Percentiles rank a stretch among this genome's conserved stretches.
phyloP scores from a whole-genome alignment of 2,113 vertebrate genomes.

The Calyptommatus sinebrachiatus region DNA sequence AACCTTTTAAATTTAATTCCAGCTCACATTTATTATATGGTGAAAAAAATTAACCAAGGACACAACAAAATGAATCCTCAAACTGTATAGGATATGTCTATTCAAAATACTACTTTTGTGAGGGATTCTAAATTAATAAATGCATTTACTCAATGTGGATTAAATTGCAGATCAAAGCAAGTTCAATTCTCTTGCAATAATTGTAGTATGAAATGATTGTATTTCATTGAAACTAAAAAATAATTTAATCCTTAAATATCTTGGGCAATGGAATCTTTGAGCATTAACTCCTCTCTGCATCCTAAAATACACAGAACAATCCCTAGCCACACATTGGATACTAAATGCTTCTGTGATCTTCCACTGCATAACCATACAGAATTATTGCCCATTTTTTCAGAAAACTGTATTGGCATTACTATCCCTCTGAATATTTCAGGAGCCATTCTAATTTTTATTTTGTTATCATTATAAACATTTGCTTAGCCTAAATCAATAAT shows the following conservation, averaged over 20 bases:
- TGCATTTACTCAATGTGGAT: neutral
- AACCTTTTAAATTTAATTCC: conserved; percentile 6
- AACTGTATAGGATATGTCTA: neutral
- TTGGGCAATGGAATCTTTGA: neutral
- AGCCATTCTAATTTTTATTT: neutral
- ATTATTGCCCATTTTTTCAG: neutral
- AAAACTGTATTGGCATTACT: neutral
- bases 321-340: neutral
- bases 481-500: neutral
- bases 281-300: neutral
- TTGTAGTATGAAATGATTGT: no score
- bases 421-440: neutral
- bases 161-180: neutral
- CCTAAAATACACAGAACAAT: neutral
- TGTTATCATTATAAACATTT: neutral
- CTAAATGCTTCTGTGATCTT: neutral
- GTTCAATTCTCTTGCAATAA: neutral
- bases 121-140: neutral
- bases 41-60: neutral
- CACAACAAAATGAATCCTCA: neutral
- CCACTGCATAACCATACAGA: neutral
- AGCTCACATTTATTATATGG: neutral
- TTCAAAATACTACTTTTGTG: neutral
- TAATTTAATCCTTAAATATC: neutral
- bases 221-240: neutral